Evolutionary conservation across 2,797 vertebrate species (phyloP).

Genomic region (Heteromormyrus szaboi): DNA sequence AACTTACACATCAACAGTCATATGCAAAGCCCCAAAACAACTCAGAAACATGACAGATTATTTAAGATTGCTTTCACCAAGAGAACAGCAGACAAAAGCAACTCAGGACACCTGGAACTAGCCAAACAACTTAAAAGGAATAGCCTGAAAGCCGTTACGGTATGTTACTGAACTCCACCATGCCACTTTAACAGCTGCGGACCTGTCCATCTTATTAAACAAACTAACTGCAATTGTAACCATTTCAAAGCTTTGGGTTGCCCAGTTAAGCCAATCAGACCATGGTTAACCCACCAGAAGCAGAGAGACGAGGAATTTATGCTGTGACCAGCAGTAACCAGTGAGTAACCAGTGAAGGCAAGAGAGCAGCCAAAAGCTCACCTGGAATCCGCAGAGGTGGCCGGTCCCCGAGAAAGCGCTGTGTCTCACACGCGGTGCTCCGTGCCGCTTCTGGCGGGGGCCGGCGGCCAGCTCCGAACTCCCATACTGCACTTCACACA

Average conservation of each 20-base stretch:
- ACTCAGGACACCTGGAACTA: neutral
- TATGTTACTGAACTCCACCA: neutral
- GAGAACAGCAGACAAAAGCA: neutral
- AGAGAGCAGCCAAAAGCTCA: slow-evolving; percentile 31
- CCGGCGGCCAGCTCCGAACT: neutral
- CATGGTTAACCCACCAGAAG: neutral
- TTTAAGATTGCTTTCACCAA: neutral
- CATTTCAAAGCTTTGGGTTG: neutral
- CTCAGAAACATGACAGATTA: neutral
- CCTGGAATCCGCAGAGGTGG: slow-evolving; percentile 45
- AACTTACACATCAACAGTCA: neutral
- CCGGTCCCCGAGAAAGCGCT: slow-evolving; percentile 33
- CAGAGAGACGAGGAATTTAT: neutral
- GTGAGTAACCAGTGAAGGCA: neutral
- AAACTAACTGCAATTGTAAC: neutral
- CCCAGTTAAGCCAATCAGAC: neutral
- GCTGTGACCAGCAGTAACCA: neutral
- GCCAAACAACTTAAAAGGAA: neutral
- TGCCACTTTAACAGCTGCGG: neutral
- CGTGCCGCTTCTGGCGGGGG: slow-evolving; percentile 37
- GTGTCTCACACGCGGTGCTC: slow-evolving; percentile 36
- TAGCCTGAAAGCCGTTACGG: neutral
- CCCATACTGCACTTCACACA: slow-evolving; percentile 39
- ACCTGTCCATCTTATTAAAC: neutral
- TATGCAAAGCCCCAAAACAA: neutral